These are phyloP conservation scores for Hapalemur alaotrensis DNA, from an alignment of 2,797 vertebrate genomes.

Conservation along the genomic window DNA sequence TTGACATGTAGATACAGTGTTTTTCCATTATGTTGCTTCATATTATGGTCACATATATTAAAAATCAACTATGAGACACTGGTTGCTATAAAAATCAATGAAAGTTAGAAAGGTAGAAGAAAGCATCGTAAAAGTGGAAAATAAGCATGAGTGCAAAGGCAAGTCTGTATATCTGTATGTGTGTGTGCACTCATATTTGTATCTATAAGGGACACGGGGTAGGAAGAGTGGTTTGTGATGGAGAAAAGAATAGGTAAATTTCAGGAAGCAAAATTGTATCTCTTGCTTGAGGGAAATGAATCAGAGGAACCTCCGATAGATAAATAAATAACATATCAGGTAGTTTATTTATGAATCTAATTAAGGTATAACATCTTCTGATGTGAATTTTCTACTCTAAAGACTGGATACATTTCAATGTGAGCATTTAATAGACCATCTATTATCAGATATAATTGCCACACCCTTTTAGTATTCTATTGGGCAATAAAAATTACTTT, in stretches of 20 bases:
- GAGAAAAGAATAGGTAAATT: not conserved
- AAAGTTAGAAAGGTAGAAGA: not conserved
- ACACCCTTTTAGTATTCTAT: not conserved
- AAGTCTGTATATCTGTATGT: not conserved
- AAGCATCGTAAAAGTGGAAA: not conserved
- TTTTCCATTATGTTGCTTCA: not conserved
- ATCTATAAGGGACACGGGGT: not conserved
- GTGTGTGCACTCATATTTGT: too few relatives aligned
- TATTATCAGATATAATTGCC: not conserved
- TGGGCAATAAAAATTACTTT: conserved; percentile 49
- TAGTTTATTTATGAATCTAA: conserved; percentile 29
- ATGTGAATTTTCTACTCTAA: conserved; percentile 43
- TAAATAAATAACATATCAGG: not conserved
- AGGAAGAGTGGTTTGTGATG: not conserved
- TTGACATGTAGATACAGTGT: not conserved
- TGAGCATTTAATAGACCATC: conserved; percentile 16
- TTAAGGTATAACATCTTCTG: conserved; percentile 26
- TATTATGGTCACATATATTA: not conserved
- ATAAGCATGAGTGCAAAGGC: not conserved
- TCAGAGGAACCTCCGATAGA: not conserved
- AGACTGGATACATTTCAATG: conserved; percentile 16
- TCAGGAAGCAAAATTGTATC: not conserved
- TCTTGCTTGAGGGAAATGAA: conserved; percentile 3
- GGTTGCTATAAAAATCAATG: not conserved
- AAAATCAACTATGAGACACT: not conserved